These are phyloP conservation scores for Todiramphus chloris DNA, from an alignment of 2,113 vertebrate species.

Conservation along the genomic window DNA sequence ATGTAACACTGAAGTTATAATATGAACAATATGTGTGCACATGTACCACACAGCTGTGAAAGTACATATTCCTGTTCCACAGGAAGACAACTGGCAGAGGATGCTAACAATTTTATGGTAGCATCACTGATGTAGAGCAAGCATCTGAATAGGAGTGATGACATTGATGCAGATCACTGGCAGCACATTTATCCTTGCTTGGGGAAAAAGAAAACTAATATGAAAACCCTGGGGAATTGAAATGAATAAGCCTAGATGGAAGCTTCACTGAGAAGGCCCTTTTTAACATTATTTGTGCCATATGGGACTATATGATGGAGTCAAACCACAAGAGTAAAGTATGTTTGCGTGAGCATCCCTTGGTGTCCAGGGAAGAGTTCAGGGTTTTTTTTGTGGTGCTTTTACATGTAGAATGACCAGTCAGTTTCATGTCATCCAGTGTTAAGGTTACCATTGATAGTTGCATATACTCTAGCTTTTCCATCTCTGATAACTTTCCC, in stretches of 20 bases:
- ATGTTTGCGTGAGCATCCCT: neutral
- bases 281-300: neutral
- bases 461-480: neutral
- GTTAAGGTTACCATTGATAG: neutral
- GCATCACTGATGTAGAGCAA: neutral
- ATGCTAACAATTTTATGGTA: too few relatives aligned
- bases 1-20: neutral
- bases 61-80: neutral
- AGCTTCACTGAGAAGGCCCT: neutral
- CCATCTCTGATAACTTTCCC: neutral
- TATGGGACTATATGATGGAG: rapidly evolving
- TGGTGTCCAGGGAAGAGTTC: neutral
- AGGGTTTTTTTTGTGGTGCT: rapidly evolving
- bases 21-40: too few relatives aligned
- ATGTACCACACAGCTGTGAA: neutral
- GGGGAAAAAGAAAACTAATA: neutral
- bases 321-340: neutral
- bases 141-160: neutral
- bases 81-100: neutral
- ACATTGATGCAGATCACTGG: neutral
- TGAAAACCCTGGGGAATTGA: neutral
- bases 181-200: neutral
- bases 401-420: neutral
- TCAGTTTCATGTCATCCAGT: neutral
- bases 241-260: neutral